These are phyloP conservation scores for Mustela lutreola DNA, from an alignment of 2,113 vertebrate species.

Conservation along the genomic window DNA sequence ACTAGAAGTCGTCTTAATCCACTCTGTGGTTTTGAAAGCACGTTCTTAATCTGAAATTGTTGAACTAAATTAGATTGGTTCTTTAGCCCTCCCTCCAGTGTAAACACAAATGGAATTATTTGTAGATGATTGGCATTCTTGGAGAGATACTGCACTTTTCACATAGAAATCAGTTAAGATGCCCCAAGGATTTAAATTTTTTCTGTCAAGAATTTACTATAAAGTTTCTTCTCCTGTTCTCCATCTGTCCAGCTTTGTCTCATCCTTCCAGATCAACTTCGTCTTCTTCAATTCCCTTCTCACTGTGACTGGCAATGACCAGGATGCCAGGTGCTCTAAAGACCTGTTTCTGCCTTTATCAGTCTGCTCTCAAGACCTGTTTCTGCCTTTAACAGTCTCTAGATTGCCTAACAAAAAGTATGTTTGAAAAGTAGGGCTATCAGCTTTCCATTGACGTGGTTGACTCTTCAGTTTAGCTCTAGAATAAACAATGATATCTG, in stretches of 20 bases:
- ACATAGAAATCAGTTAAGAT: constrained; percentile 56
- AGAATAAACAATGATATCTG: neutral
- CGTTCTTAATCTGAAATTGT: constrained; percentile 69
- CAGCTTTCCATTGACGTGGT: neutral
- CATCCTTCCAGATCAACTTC: neutral
- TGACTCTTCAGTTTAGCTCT: neutral
- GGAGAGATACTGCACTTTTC: constrained; percentile 50
- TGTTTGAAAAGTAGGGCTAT: constrained; percentile 26
- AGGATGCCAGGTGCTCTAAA: neutral
- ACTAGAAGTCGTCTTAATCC: constrained; percentile 64
- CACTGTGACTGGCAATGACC: neutral
- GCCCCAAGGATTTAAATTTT: neutral
- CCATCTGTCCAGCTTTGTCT: neutral
- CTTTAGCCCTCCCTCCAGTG: neutral
- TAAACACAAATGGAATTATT: constrained; percentile 64
- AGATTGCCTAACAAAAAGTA: neutral
- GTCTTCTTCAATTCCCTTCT: neutral
- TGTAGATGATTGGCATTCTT: constrained; percentile 31
- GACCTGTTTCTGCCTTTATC: neutral
- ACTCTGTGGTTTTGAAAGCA: constrained; percentile 52
- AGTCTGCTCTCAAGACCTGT: neutral
- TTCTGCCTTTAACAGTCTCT: neutral
- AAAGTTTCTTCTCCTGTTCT: neutral
- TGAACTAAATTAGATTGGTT: constrained; percentile 53
- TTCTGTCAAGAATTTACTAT: neutral